Base-by-base conservation (phyloP, 2,113 vertebrate species). In the Triplophysa tibetana region DNA sequence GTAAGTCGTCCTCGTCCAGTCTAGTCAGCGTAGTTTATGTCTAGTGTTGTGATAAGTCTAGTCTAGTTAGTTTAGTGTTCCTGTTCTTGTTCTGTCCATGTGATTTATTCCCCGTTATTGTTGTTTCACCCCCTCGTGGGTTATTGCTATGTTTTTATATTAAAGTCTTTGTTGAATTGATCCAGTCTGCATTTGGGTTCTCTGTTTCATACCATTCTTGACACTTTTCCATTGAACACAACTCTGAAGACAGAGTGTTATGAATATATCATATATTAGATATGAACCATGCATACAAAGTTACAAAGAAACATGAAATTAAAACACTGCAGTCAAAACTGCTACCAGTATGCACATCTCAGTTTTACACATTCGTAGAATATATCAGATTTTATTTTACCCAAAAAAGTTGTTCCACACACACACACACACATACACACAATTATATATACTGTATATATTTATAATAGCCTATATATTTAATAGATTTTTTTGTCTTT, bases 381-480 rank as follows among this genome's bases (percentile, higher is more conserved):
- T 82, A 85, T 85, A 79, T 68, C 67, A 26, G 70, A 66, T 74
- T 82, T 85, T 82, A 77, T 80, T 82, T 65, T 77, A 56, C 70
- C 83, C 73, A 80, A 83, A 45, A 83, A 77, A 52, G 41, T 33
- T 41, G 8, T 75, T 75, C 16, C 73, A 76, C 73, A 63, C 72
- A 75, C 50, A 70, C 82, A 56, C 68, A 78, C 72, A 82, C 48
- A 62, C 56, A 69, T 38, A 45, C 29, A 75, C 60, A 45, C 43
- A 60, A 13, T 41, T 38, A 75, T n/a, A 75, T 29, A 74, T 21
- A 74, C 19, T 87, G 88, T 87, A 91, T 89, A 91, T 92, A 91
- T 89, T 88, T 88, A 88, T 84, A 90, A 75, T 89, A 84, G 87
- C 85, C 83, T 87, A 65, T 87, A 72, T 85, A 84, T 86, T 84